phyloP scores from a whole-genome alignment of 2,113 vertebrate genomes.

The Saguinus midas region DNA sequence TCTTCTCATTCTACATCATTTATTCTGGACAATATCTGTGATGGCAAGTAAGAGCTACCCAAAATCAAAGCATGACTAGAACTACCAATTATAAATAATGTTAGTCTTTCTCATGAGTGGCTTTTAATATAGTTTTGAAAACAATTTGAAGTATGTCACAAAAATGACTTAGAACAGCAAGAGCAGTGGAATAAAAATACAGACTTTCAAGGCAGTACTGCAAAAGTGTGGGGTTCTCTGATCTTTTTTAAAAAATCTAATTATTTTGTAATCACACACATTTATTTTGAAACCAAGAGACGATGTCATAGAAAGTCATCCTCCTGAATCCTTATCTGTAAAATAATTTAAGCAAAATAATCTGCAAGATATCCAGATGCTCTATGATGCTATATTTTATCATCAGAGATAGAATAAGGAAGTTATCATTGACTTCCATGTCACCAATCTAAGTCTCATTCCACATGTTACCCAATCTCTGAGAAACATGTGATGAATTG shows the following conservation, averaged over 20 bases:
- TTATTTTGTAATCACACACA: background rate
- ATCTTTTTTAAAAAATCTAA: background rate
- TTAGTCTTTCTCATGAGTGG: background rate
- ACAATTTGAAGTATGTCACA: background rate
- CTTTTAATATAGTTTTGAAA: background rate
- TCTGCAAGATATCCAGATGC: background rate
- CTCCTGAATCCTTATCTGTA: background rate
- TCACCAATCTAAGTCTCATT: background rate
- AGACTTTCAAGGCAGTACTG: background rate
- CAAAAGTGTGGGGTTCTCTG: background rate
- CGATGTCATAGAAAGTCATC: background rate
- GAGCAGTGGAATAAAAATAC: background rate
- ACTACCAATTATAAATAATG: background rate
- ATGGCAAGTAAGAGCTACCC: background rate
- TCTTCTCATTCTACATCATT: background rate
- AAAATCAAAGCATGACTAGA: background rate
- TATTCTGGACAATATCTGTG: background rate
- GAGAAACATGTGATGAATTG: background rate
- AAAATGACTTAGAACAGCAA: background rate
- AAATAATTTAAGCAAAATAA: background rate
- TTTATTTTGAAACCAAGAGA: background rate
- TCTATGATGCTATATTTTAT: background rate
- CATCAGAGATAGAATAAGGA: background rate
- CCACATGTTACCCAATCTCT: background rate
- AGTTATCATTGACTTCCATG: background rate